Conservation (phyloP, 2,797 vertebrate genomes). For the Enteromius anoplus region DNA sequence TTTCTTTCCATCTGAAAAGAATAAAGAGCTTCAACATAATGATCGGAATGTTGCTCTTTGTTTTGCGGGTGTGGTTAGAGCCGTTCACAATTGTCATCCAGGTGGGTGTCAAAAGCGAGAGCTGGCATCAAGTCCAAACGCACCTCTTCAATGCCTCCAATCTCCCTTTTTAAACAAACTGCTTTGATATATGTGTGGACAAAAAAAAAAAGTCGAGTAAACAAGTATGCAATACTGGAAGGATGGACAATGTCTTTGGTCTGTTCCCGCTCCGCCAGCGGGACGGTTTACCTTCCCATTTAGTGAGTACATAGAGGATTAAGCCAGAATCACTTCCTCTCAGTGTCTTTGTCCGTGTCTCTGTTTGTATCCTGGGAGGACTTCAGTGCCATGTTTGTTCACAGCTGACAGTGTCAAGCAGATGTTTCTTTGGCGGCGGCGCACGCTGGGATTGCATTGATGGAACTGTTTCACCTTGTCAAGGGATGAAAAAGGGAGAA, state of each 20-base stretch:
- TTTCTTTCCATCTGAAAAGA: slow-evolving; percentile 18
- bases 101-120: slow-evolving; percentile 76
- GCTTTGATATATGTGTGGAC: slow-evolving; percentile 76
- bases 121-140: slow-evolving; percentile 69
- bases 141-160: slow-evolving; percentile 66
- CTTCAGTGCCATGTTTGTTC: slow-evolving; percentile 64
- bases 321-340: slow-evolving; percentile 63
- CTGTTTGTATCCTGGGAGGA: slow-evolving; percentile 61
- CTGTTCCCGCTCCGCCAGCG: slow-evolving; percentile 64
- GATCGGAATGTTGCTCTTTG: slow-evolving; percentile 52
- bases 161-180: slow-evolving; percentile 71
- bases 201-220: slow-evolving; percentile 63
- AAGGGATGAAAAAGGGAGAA: slow-evolving; percentile 65
- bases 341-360: slow-evolving; percentile 67
- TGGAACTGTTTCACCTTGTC: slow-evolving; percentile 70
- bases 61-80: slow-evolving; percentile 48
- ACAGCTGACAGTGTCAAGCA: slow-evolving; percentile 63
- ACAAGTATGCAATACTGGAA: slow-evolving; percentile 60
- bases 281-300: slow-evolving; percentile 67
- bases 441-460: slow-evolving; percentile 55
- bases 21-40: slow-evolving; percentile 40
- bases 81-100: slow-evolving; percentile 67
- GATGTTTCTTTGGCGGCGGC: slow-evolving; percentile 69
- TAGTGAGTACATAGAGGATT: slow-evolving; percentile 64
- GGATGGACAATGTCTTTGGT: slow-evolving; percentile 67